These are phyloP conservation scores for Alethe castanea DNA, from an alignment of 2,113 vertebrate genomes.

Conservation along the genomic window DNA sequence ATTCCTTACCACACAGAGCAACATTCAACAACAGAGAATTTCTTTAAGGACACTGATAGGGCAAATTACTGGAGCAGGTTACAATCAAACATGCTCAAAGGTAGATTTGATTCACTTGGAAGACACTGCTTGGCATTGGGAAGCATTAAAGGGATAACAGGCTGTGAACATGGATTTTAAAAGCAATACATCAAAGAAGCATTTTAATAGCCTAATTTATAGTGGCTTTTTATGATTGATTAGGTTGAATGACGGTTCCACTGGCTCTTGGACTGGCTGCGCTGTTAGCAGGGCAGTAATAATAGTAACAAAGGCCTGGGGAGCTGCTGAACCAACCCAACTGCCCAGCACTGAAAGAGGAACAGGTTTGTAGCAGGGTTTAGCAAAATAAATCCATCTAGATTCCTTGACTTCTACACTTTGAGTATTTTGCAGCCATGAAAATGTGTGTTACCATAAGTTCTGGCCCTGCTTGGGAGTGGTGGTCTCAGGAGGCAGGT, in stretches of 20 bases:
- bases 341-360: background rate
- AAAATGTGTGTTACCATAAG: constrained; percentile 80
- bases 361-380: background rate
- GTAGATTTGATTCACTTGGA: background rate
- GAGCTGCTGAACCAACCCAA: background rate
- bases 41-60: background rate
- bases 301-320: background rate
- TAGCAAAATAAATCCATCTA: background rate
- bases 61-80: background rate
- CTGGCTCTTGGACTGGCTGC: background rate
- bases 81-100: background rate
- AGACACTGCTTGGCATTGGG: background rate
- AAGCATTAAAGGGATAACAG: background rate
- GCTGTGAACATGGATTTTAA: background rate
- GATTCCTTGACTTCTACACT: background rate
- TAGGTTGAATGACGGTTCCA: background rate
- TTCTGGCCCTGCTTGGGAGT: constrained; percentile 95
- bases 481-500: constrained; percentile 84
- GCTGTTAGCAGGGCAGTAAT: background rate
- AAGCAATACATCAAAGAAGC: background rate
- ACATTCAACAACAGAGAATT: background rate
- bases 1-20: background rate
- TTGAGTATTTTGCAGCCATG: background rate
- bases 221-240: background rate
- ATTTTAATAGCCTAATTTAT: background rate